Base-by-base conservation (phyloP, 2,113 vertebrate genomes). In the Percina caprodes region DNA sequence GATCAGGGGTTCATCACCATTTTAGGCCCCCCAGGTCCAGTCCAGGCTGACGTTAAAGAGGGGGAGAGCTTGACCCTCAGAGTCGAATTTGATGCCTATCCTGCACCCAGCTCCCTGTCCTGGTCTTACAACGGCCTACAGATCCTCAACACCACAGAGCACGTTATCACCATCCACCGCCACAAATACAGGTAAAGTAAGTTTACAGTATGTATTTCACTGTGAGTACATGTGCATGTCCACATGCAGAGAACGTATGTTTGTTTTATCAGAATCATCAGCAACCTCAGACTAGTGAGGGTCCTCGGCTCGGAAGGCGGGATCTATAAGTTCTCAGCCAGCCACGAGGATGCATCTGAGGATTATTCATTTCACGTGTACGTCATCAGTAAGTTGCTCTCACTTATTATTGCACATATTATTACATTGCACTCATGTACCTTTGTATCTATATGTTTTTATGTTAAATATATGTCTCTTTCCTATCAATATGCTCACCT, bases 241-340 rank as follows among this genome's bases (percentile, higher is more conserved):
- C 3, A 74, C n/a, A 70, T 12, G 4, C 58, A 65, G 24, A 63
- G 72, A 48, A 13, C 42, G n/a, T 42, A 16, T 66, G 7, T 65
- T 74, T 71, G 39, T 69, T 72, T 82, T 74, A 70, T 49, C 90
- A 99, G 98, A 90, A 97, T 96, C 16, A 86, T 92, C 82, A 98
- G 94, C 76, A 95, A 98, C 86, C 96, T 99, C 91, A 96, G 95
- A 79, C 94, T 99, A 21, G 98, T 98, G 48, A 96, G 98, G 85
- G 92, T 99, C 76, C 97, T 97, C 71, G 95, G 94, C 84, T 94
- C 94, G 2, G 98, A 99, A 92, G 97, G 96, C 46, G 98, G 98
- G 83, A 93, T 96, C 83, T 99, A 99, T 84, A 96, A 93, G 1
- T 98, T 99, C 92, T 95, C 94, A 21, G 96, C 95, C 90, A 95